Conservation (phyloP, 1,140 invertebrate genomes). For the Drosophila seguyi region DNA sequence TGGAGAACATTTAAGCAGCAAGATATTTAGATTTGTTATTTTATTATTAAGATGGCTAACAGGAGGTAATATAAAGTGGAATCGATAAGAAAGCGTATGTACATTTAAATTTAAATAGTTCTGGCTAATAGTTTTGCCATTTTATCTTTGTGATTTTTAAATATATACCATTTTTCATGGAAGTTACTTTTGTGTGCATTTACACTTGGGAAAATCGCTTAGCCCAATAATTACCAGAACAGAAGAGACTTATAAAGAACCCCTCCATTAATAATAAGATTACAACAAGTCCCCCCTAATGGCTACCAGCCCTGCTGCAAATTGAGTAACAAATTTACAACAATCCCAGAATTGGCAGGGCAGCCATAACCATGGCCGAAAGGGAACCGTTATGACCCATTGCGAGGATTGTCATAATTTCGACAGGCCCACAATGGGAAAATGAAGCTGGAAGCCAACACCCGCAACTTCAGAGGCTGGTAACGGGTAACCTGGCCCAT, state of each 20-base stretch:
- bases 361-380: conserved; percentile 3
- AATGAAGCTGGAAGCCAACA: conserved; percentile 49
- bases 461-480: conserved; percentile 60
- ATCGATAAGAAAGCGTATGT: too few relatives aligned
- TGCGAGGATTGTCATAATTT: conserved; percentile 77
- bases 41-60: background rate
- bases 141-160: background rate
- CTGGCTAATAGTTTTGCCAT: too few relatives aligned
- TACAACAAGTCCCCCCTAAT: conserved; percentile 21
- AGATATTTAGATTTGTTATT: background rate
- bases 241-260: conserved; percentile 54
- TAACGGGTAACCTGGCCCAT: conserved; percentile 21
- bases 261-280: background rate
- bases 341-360: conserved; percentile 42
- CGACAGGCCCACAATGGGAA: conserved; percentile 59
- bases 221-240: conserved; percentile 48
- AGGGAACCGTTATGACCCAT: conserved; percentile 62
- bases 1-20: conserved; percentile 24
- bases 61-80: too few relatives aligned
- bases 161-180: background rate
- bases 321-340: conserved; percentile 79
- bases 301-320: conserved; percentile 46
- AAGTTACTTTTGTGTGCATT: too few relatives aligned
- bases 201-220: background rate
- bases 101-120: too few relatives aligned